Evolutionary conservation across 2,113 vertebrate species (phyloP), one percentile per base, ranked within the genome.

Genomic region (Burhinus oedicnemus): DNA sequence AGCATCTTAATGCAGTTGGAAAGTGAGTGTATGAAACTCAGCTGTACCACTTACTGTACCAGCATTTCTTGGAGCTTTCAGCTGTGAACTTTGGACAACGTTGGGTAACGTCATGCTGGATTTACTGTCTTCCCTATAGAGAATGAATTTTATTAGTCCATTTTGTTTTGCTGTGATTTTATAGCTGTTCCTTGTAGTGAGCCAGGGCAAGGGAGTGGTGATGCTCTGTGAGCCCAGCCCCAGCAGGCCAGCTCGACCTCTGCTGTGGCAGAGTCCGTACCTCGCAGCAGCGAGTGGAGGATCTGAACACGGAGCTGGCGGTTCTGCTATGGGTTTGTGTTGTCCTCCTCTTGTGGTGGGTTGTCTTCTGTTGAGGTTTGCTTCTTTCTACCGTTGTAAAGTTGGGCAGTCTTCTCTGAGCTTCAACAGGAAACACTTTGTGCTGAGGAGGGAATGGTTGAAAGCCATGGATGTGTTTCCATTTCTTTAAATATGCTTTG

Each of bases 261-360:
- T 1, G 2, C 38, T 0, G 0, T 8, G n/a, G 68, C 83, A 44
- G 52, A 36, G 47, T 12, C n/a, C 0, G 3, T 30, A 26, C 40
- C 71, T 71, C 2, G 10, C 51, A 30, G 69, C 3, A 2, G 11
- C 7, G 0, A 57, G 51, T 7, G 8, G 9, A 8, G 29, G 34
- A 6, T 54, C 54, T 47, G 52, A 62, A 15, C 1, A 0, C 1
- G 1, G 36, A 51, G 78, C 49, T 65, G 65, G 19, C 1, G 3
- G 15, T 16, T 54, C 49, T 7, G 1, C 62, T 0, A 0, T 29
- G 38, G 21, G 3, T 66, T 66, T 77, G 84, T 34, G 11, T 58
- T 8, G 4, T 66, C 26, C 49, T 49, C 44, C 54, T 89, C 60
- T 44, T 16, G 19, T 15, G 5, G 10, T n/a, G 45, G 55, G 12